These are phyloP conservation scores for Chamaetylas fuelleborni DNA, from an alignment of 2,113 vertebrate species.

Conservation along the genomic window DNA sequence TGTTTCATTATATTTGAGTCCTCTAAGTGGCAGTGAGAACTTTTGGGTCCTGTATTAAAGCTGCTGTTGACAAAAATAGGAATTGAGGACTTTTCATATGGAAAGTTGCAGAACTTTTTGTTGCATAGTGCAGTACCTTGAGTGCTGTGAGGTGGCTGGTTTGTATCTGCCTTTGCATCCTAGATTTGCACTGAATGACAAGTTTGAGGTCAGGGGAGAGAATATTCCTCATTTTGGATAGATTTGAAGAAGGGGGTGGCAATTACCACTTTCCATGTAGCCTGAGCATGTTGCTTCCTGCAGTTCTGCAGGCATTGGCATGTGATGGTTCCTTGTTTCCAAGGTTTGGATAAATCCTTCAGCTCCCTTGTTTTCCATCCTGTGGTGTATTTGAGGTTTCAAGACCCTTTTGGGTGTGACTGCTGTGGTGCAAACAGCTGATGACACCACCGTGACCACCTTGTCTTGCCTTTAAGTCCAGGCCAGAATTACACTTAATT, in stretches of 20 bases:
- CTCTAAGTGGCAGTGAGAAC: neutral
- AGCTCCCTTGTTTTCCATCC: neutral
- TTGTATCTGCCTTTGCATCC: neutral
- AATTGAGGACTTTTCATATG: neutral
- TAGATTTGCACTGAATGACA: accelerated
- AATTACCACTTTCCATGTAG: neutral
- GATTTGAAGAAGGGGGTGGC: neutral
- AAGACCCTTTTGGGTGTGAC: neutral
- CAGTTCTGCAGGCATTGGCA: accelerated
- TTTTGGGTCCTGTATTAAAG: neutral
- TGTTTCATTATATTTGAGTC: neutral
- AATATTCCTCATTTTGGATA: neutral
- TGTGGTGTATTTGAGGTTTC: neutral
- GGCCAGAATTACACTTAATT: neutral
- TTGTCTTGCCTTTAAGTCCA: neutral
- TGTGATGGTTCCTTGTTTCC: neutral
- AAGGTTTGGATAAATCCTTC: neutral
- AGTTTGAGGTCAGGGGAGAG: neutral
- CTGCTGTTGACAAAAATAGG: neutral
- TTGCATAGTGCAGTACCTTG: neutral
- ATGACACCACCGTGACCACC: neutral
- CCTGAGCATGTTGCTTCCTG: neutral
- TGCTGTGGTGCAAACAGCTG: accelerated
- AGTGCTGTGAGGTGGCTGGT: neutral
- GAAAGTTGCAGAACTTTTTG: neutral